Base-by-base conservation (phyloP, 2,888 invertebrate genomes). In the Pseudanteris insignis region DNA sequence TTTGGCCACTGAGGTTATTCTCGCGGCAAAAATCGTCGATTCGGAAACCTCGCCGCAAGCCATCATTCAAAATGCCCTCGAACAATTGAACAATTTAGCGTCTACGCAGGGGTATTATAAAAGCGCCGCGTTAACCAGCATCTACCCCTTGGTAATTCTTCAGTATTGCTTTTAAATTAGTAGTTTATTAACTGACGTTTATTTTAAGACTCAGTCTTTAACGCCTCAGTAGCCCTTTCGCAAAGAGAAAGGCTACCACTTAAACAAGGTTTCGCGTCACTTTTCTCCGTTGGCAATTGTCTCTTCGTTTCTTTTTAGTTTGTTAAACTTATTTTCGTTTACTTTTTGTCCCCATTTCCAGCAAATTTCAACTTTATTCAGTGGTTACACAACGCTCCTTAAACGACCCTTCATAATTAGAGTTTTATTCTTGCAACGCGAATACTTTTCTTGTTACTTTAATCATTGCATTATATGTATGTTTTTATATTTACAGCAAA, bases 91-190 rank as follows among this genome's bases (percentile, higher is more conserved):
- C 43, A 53, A 36, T 37, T 30, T 43, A 25, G 30, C 43, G 29
- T 36, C 43, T 12, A 43, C 28, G 37, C 53, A 36, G 29, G 9
- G 12, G 10, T 41, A 34, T 25, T 43, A 37, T 30, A 53, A 53
- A 25, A 43, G 43, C 21, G 53, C 28, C 5, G 43, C 41, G 29
- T 25, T 53, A n/a, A 28, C 36, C 36, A 33, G 53, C 26, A 43
- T 34, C 34, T 37, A 36, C 21, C 11, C 36, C 15, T 21, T 43
- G 53, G 53, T 53, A 53, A 48, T 48, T 36, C 25, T 18, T 26
- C n/a, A 38, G 11, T 32, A 28, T 38, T 26, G 3, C 3, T 37
- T 2, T 12, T 37, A 6, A 26, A 26, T 26, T n/a, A n/a, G n/a
- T n/a, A n/a, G n/a, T n/a, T n/a, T n/a, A n/a, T n/a, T n/a, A n/a